These are phyloP conservation scores for Scophthalmus maximus DNA, from an alignment of 2,113 vertebrate genomes.

Conservation along the genomic window DNA sequence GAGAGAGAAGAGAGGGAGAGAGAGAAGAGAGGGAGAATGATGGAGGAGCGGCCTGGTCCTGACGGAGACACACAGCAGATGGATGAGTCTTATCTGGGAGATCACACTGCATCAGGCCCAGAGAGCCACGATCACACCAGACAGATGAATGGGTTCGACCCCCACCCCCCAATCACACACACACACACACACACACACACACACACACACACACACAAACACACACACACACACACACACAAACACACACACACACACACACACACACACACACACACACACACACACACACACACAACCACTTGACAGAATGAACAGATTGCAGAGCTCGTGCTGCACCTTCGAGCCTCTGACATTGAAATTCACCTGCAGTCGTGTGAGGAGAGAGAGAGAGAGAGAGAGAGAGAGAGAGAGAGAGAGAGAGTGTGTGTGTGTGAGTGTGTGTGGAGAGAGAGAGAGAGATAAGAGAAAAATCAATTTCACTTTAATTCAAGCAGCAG, in stretches of 20 bases:
- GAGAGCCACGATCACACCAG: conserved; percentile 76
- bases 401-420: background rate
- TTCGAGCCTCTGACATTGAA: conserved; percentile 69
- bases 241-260: conserved; percentile 37
- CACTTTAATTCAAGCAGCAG: conserved; percentile 54
- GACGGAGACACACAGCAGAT: conserved; percentile 79
- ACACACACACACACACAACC: conserved; percentile 12
- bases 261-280: conserved; percentile 27
- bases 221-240: conserved; percentile 43
- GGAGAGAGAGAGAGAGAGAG: conserved; percentile 27
- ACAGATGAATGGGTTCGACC: conserved; percentile 73
- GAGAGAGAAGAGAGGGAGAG: conserved; percentile 35
- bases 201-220: conserved; percentile 29
- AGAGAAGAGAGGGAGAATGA: conserved; percentile 59
- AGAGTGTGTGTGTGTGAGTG: conserved; percentile 34
- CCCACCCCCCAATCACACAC: conserved; percentile 58
- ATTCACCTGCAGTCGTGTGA: conserved; percentile 77
- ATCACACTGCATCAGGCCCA: conserved; percentile 77
- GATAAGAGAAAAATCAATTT: conserved; percentile 73
- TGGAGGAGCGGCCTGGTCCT: conserved; percentile 69
- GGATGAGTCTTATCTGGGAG: conserved; percentile 80
- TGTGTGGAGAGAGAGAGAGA: conserved; percentile 28
- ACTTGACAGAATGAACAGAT: conserved; percentile 69
- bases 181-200: conserved; percentile 11
- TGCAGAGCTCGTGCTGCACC: conserved; percentile 55